Evolutionary conservation across 2,113 vertebrate species (phyloP), one percentile per base, ranked within the genome.

Genomic region (Cyanocitta stelleri): DNA sequence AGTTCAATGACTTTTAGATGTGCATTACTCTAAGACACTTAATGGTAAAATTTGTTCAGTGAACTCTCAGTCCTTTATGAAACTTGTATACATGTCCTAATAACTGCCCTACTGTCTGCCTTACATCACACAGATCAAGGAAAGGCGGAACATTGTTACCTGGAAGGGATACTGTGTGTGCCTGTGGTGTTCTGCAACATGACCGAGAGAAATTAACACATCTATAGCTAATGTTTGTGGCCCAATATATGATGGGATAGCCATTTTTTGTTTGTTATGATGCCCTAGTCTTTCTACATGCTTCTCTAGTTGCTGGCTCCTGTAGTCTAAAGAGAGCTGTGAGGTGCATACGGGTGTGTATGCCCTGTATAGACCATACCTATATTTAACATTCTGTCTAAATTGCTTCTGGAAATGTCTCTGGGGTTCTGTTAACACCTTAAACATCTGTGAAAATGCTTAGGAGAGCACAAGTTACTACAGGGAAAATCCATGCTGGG

Each of bases 1-100:
- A 86, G 67, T 14, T 94, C 90, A 95, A 41, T 95, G 94, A 78
- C 80, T 95, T 93, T 91, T 51, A 88, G 71, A 94, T 71, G 71
- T 49, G 19, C 8, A 14, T 68, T 93, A 91, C 83, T 68, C 79
- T 82, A 85, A 32, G 54, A 49, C 80, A 75, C 29, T 78, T 54
- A 68, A n/a, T 61, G 58, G 64, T 72, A 41, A 64, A 96, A 75
- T 75, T 90, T 68, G 62, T 75, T 96, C 72, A 73, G 10, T 64
- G 94, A 91, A 87, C 33, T 87, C 81, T 59, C 27, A 39, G n/a
- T 63, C 23, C 66, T 89, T 96, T 93, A 92, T 68, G 87, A 93
- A 96, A 87, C 58, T 82, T 76, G 51, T 35, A 67, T 69, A 49
- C 43, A 33, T 55, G 16, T 87, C 69, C 75, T 93, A 78, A 43